These are phyloP conservation scores for Baccha elongata DNA, from an alignment of 2,888 invertebrate genomes.

Conservation along the genomic window DNA sequence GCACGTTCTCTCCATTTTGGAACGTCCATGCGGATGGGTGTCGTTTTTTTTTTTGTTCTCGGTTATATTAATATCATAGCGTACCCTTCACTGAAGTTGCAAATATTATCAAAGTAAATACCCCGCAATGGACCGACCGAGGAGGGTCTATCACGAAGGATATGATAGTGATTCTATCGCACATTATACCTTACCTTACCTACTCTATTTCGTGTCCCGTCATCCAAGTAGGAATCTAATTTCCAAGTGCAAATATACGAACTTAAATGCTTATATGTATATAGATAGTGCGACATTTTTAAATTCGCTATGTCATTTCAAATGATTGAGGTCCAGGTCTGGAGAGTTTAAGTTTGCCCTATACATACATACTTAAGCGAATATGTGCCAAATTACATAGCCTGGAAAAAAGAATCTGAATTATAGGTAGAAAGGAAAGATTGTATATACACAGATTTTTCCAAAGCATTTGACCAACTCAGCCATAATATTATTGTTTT, in stretches of 20 bases:
- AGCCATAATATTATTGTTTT: too few species aligned
- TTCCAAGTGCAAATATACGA: conserved; percentile 46
- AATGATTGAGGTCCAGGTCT: conserved; percentile 40
- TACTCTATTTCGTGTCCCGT: conserved; percentile 20
- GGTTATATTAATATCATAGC: conserved; percentile 33
- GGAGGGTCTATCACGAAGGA: not conserved
- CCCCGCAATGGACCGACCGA: not conserved
- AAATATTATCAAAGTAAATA: conserved; percentile 61
- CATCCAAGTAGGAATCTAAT: conserved; percentile 52
- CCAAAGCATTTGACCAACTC: too few species aligned
- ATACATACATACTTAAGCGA: conserved; percentile 14
- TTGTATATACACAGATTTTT: too few species aligned
- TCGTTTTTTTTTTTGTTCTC: conserved; percentile 9
- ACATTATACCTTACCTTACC: conserved; percentile 20
- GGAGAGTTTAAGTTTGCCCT: conserved; percentile 11
- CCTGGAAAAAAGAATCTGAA: not conserved
- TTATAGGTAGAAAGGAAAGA: too few species aligned
- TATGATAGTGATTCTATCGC: conserved; percentile 28
- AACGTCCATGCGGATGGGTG: conserved; percentile 27
- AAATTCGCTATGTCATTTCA: conserved; percentile 32
- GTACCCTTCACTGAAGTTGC: conserved; percentile 20
- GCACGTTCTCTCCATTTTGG: conserved; percentile 60
- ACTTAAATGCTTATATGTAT: not conserved
- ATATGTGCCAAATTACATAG: conserved; percentile 37
- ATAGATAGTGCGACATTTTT: not conserved